Base-by-base conservation (phyloP, 1,140 invertebrate species). In the Brachionus rubens region DNA sequence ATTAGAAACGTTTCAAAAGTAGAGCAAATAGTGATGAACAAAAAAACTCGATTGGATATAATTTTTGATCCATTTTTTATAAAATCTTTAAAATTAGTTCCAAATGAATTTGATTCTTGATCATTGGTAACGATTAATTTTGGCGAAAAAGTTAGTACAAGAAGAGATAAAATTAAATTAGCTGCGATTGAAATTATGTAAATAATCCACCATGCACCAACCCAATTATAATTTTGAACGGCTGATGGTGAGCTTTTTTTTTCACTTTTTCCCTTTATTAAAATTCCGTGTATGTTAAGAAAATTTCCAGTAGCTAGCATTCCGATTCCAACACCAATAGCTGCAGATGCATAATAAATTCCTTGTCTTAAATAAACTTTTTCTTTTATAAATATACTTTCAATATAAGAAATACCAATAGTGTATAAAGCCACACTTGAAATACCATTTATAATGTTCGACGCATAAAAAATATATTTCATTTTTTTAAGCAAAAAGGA, bases 181-280 rank as follows among this genome's bases (percentile, higher is more conserved):
- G 50, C 10, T 12, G 21, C 28, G 24, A 41, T 26, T 50, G 46
- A 48, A 0, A 72, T 48, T 24, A 48, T 33, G 24, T 72, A 72
- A 24, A 72, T 72, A 19, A 72, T 72, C 68, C 68, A 72, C 68
- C 68, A 72, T 10, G 68, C 68, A 33, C 68, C 68, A 9, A 72
- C 30, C 68, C 68, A 50, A 26, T 72, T 48, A 40, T 26, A 36
- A 30, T 33, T 48, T n/a, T 72, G 26, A 19, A 28, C 19, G 12
- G 14, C 24, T 14, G 36, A 30, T 14, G 24, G 19, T 7, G 0
- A 0, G 2, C 1, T 24, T 43, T 43, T n/a, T n/a, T n/a, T n/a
- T n/a, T n/a, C n/a, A n/a, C n/a, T n/a, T n/a, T n/a, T n/a, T n/a
- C n/a, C n/a, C n/a, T n/a, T n/a, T n/a, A n/a, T n/a, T n/a, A n/a